Conservation (phyloP, 1,140 invertebrate species). For the Brachionus asplanchnoidis region DNA sequence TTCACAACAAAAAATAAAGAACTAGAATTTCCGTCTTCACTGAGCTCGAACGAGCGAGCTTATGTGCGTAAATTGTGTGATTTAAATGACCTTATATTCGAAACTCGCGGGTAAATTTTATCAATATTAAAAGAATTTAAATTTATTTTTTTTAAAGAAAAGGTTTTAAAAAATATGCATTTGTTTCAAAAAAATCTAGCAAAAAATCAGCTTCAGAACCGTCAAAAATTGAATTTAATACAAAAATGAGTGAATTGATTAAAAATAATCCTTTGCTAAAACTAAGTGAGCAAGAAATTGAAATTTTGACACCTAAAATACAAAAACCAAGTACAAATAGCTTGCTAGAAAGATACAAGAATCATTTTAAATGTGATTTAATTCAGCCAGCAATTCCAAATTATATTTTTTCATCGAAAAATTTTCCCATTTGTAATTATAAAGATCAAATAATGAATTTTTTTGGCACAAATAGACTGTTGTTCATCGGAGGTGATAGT, state of each 20-base stretch:
- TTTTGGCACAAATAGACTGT: slow-evolving; percentile 77
- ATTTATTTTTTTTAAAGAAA: background rate
- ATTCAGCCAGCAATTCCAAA: slow-evolving; percentile 49
- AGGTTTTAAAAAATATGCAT: background rate
- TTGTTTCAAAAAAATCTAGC: background rate
- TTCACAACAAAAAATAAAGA: slow-evolving; percentile 48
- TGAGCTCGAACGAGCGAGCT: slow-evolving; percentile 69
- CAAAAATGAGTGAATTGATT: background rate
- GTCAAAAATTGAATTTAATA: background rate
- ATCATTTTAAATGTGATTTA: background rate
- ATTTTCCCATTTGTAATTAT: slow-evolving; percentile 61
- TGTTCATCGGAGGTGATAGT: slow-evolving; percentile 75
- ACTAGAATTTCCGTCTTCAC: slow-evolving; percentile 67
- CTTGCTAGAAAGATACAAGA: background rate
- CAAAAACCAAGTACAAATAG: background rate
- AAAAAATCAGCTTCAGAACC: background rate
- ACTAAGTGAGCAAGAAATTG: background rate
- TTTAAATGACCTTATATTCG: slow-evolving; percentile 67
- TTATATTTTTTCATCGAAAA: slow-evolving; percentile 59
- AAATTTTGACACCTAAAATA: background rate
- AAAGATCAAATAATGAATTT: slow-evolving; percentile 61
- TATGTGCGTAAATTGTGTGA: slow-evolving; percentile 67
- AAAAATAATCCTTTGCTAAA: background rate
- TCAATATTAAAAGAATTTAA: no score
- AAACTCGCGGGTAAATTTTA: slow-evolving; percentile 64